These are phyloP conservation scores for Gymnothorax javanicus DNA, from an alignment of 2,797 vertebrate genomes.

Conservation along the genomic window DNA sequence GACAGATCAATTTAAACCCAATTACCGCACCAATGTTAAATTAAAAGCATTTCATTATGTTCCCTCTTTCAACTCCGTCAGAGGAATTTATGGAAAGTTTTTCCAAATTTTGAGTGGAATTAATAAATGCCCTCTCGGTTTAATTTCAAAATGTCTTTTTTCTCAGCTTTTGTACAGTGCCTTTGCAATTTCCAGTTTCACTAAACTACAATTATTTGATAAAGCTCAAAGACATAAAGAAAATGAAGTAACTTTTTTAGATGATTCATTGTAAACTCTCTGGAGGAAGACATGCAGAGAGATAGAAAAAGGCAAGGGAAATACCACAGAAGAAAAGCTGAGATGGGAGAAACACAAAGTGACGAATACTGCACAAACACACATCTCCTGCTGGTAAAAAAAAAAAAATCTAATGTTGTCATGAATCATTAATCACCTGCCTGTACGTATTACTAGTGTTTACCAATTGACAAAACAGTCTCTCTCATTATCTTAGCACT, in stretches of 20 bases:
- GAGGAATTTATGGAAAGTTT: slow-evolving; percentile 9
- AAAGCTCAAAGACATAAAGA: slow-evolving; percentile 5
- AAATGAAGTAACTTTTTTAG: not conserved
- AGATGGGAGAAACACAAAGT: not conserved
- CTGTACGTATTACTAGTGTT: not conserved
- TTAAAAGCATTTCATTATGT: slow-evolving; percentile 31
- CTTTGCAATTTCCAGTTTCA: not conserved
- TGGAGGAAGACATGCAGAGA: not conserved
- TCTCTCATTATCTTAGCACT: slow-evolving; percentile 14
- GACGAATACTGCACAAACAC: not conserved
- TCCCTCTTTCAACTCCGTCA: not conserved
- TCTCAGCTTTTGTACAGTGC: slow-evolving; percentile 4
- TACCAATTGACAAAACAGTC: not conserved
- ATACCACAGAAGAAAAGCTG: not conserved
- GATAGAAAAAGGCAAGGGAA: not conserved
- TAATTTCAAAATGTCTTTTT: slow-evolving; percentile 1
- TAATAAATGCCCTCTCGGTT: slow-evolving; percentile 13
- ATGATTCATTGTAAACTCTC: slow-evolving; percentile 2
- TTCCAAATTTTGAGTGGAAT: not conserved
- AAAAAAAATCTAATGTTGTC: not conserved
- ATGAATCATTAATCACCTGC: not conserved
- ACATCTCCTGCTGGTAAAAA: not conserved
- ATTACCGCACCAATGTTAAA: slow-evolving; percentile 20
- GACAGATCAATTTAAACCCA: slow-evolving; percentile 24
- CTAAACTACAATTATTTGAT: slow-evolving; percentile 2